Percentiles rank a stretch among this genome's conserved stretches.
Conservation (phyloP, 2,888 invertebrate genomes). For the Euclidia mi region DNA sequence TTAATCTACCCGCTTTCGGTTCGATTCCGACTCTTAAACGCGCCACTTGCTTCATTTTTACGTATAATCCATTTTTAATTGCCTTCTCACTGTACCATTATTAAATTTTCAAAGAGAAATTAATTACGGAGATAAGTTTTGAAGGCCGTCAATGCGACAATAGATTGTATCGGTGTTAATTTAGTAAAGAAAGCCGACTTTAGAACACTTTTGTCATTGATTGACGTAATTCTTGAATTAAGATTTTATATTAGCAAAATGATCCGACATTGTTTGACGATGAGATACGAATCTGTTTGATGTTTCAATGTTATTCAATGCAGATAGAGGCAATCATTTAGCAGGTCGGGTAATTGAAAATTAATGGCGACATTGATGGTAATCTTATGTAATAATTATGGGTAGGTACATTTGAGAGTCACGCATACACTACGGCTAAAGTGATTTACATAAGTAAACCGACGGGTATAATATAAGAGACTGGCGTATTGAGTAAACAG, state of each 20-base stretch:
- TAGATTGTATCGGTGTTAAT: conserved; percentile 85
- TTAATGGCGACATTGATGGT: conserved; percentile 17
- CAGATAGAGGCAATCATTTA: conserved; percentile 29
- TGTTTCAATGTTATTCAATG: conserved; percentile 44
- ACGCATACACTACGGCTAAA: conserved; percentile 31
- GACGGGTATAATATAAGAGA: conserved; percentile 1
- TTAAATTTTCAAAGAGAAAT: conserved; percentile 84
- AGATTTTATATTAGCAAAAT: conserved; percentile 61
- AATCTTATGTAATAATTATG: conserved; percentile 15
- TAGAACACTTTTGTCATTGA: conserved; percentile 71
- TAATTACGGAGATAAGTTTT: conserved; percentile 82
- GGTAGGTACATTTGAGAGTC: conserved; percentile 25
- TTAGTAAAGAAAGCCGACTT: conserved; percentile 78
- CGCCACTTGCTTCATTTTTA: conserved; percentile 85
- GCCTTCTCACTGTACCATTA: conserved; percentile 77
- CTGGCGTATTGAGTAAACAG: conserved; percentile 10
- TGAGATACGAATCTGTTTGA: conserved; percentile 50
- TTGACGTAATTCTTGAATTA: conserved; percentile 70
- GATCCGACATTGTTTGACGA: conserved; percentile 58
- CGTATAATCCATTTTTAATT: conserved; percentile 89
- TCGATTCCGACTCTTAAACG: conserved; percentile 85
- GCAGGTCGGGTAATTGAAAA: conserved; percentile 28
- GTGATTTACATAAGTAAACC: conserved; percentile 24
- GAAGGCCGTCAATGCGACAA: conserved; percentile 81
- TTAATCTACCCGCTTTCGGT: conserved; percentile 84